Evolutionary conservation across 2,888 invertebrate species (phyloP).

Genomic region (Hirtodrosophila confusa): DNA sequence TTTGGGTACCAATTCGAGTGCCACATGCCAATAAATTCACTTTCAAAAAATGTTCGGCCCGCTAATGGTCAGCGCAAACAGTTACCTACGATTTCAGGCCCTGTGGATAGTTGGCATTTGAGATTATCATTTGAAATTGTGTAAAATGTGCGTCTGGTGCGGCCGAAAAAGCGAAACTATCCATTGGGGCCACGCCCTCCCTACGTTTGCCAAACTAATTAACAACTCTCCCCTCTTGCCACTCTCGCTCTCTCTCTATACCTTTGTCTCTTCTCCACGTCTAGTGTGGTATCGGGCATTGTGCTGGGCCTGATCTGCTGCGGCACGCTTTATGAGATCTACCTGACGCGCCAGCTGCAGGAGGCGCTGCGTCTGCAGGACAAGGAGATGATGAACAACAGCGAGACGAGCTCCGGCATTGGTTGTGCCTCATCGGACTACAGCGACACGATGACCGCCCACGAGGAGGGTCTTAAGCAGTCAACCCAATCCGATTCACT

Average conservation of each 20-base stretch:
- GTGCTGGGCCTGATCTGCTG: conserved; percentile 86
- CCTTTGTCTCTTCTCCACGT: no score
- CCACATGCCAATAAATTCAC: conserved; percentile 36
- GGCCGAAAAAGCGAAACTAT: conserved; percentile 60
- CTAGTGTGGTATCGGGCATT: conserved; percentile 85
- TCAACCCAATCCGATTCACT: conserved; percentile 65
- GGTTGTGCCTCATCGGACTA: conserved; percentile 85
- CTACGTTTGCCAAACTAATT: conserved; percentile 37
- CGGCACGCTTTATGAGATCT: conserved; percentile 90
- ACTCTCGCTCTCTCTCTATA: background rate
- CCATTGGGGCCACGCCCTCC: conserved; percentile 23
- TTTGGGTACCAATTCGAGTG: background rate
- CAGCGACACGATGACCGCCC: conserved; percentile 80
- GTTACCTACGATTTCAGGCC: no score
- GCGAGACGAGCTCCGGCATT: conserved; percentile 84
- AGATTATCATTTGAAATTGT: conserved; percentile 56
- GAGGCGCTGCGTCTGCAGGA: conserved; percentile 81
- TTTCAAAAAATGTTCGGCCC: conserved; percentile 50
- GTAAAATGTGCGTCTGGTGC: conserved; percentile 36
- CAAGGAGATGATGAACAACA: conserved; percentile 83
- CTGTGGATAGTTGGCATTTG: conserved; percentile 30
- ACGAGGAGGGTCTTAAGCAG: conserved; percentile 69
- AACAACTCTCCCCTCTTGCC: conserved; percentile 21
- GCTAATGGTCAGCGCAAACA: conserved; percentile 39
- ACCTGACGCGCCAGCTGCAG: conserved; percentile 79